These are phyloP conservation scores for Falco berigora DNA, from an alignment of 2,797 vertebrate genomes.

Conservation along the genomic window DNA sequence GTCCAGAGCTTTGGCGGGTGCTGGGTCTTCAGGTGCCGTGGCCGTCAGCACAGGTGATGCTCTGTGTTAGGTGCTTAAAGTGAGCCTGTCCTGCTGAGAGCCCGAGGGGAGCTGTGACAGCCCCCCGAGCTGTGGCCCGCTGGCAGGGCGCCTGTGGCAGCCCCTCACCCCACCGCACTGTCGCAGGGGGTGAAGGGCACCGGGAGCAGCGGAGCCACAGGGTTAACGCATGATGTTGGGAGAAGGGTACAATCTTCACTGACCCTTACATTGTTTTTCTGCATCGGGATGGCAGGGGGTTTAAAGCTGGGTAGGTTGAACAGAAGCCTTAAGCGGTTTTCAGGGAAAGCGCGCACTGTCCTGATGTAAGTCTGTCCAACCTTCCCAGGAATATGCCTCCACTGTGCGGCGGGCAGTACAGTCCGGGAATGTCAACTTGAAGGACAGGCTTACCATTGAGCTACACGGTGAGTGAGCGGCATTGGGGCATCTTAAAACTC, in stretches of 20 bases:
- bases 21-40: neutral
- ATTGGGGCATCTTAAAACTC: neutral
- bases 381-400: conserved; percentile 86
- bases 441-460: conserved; percentile 92
- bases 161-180: neutral
- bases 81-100: neutral
- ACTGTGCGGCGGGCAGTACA: conserved; percentile 85
- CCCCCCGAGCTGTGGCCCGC: too few relatives aligned
- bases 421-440: conserved; percentile 83
- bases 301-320: neutral
- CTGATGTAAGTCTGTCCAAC: neutral
- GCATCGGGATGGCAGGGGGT: neutral
- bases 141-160: neutral
- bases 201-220: neutral
- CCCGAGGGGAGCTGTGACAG: neutral
- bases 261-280: neutral
- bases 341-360: neutral
- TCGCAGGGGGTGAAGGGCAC: neutral
- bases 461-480: conserved; percentile 79
- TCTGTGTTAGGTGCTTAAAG: neutral
- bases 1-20: neutral
- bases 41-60: neutral
- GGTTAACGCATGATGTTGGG: fast-evolving
- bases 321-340: neutral
- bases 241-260: neutral